Percentiles rank a stretch among this genome's conserved stretches.
Evolutionary conservation across 2,888 invertebrate genomes (phyloP).

Genomic region (Mystacides longicornis): DNA sequence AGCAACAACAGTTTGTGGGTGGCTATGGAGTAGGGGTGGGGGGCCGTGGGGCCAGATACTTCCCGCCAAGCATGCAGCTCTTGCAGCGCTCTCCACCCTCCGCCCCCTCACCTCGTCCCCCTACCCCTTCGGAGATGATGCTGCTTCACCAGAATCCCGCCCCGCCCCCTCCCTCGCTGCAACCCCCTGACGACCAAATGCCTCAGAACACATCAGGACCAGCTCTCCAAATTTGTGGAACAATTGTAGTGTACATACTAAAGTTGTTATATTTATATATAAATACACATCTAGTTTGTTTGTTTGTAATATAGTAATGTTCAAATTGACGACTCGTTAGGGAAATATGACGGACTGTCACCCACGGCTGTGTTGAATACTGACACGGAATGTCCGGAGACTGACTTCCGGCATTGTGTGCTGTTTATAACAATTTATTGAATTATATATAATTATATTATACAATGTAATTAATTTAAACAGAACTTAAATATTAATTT

Average conservation of each 20-base stretch:
- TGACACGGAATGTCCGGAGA: slow-evolving; percentile 19
- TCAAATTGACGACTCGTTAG: slow-evolving; percentile 21
- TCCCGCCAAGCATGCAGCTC: slow-evolving; percentile 32
- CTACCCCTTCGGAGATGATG: slow-evolving; percentile 71
- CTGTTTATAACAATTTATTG: slow-evolving; percentile 22
- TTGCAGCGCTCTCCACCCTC: slow-evolving; percentile 65
- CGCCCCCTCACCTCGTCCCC: slow-evolving; percentile 61
- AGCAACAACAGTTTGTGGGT: slow-evolving; percentile 31
- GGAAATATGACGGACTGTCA: slow-evolving; percentile 24
- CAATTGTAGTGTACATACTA: slow-evolving; percentile 68
- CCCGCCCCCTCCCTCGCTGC: slow-evolving; percentile 50
- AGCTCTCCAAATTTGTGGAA: slow-evolving; percentile 92
- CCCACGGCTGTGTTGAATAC: slow-evolving; percentile 23
- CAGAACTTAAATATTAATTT: slow-evolving; percentile 7
- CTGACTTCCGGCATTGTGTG: slow-evolving; percentile 17
- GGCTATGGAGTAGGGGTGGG: slow-evolving; percentile 30
- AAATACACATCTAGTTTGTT: slow-evolving; percentile 2
- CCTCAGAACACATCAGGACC: slow-evolving; percentile 84
- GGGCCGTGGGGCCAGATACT: slow-evolving; percentile 47
- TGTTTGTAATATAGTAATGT: slow-evolving; percentile 6
- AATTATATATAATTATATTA: slow-evolving; percentile 14
- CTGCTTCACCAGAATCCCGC: slow-evolving; percentile 74
- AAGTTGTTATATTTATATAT: background rate
- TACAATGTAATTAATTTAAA: slow-evolving; percentile 20
- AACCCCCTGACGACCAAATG: slow-evolving; percentile 55